Conservation (phyloP, 2,797 vertebrate species). For the Pangasius djambal region DNA sequence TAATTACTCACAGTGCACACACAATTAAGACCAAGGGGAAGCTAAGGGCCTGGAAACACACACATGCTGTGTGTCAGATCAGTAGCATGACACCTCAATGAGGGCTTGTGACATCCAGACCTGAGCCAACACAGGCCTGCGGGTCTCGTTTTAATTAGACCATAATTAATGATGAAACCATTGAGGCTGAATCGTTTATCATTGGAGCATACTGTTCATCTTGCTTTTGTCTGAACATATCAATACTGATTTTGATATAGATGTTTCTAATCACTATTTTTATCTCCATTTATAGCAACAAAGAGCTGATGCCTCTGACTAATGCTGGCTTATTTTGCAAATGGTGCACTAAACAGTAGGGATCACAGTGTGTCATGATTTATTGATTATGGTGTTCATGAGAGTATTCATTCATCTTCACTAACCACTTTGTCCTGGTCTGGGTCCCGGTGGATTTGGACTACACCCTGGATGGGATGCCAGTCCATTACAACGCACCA, state of each 20-base stretch:
- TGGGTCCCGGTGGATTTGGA: too few species aligned
- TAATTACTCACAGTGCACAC: slow-evolving; percentile 44
- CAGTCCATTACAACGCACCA: neutral
- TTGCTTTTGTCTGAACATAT: slow-evolving; percentile 17
- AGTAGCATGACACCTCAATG: slow-evolving; percentile 25
- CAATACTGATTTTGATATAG: slow-evolving; percentile 6
- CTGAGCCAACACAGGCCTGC: slow-evolving; percentile 15
- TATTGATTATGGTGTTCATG: slow-evolving; percentile 29
- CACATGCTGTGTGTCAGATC: slow-evolving; percentile 18
- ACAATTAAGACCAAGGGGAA: slow-evolving; percentile 45
- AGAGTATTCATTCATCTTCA: neutral
- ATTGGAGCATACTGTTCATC: neutral
- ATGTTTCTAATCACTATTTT: neutral
- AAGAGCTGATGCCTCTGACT: neutral
- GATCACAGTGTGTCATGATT: slow-evolving; percentile 31
- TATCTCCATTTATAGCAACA: neutral
- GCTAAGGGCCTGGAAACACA: slow-evolving; percentile 20
- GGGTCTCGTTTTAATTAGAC: slow-evolving; percentile 47
- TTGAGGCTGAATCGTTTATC: slow-evolving; percentile 17
- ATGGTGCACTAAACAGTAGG: slow-evolving; percentile 25
- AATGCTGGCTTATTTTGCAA: slow-evolving; percentile 27
- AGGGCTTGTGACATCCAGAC: slow-evolving; percentile 28
- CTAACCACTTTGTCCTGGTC: neutral
- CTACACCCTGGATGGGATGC: neutral
- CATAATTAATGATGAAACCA: slow-evolving; percentile 43